Conservation (phyloP, 2,888 invertebrate genomes). For the Dyspetes luteomarginatus region DNA sequence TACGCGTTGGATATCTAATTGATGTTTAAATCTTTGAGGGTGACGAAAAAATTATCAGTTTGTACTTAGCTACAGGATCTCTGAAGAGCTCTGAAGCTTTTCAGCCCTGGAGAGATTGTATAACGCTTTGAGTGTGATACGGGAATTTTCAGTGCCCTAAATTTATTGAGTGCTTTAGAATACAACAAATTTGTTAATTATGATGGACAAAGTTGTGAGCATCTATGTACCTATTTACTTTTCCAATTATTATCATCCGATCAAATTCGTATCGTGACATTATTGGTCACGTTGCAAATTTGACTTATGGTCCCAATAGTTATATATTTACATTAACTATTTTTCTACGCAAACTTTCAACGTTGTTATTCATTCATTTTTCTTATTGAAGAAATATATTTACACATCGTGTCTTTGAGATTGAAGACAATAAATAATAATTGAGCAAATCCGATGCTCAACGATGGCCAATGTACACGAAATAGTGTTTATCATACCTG, state of each 20-base stretch:
- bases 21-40: not conserved
- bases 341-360: conserved; percentile 42
- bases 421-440: not conserved
- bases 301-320: conserved; percentile 28
- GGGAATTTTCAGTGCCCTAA: no score
- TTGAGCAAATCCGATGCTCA: not conserved
- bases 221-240: no score
- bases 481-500: not conserved
- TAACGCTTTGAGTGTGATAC: no score
- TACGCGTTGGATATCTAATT: no score
- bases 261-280: conserved; percentile 7
- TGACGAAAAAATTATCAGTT: not conserved
- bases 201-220: no score
- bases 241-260: no score
- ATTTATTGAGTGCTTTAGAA: no score
- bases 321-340: conserved; percentile 18
- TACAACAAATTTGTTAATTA: no score
- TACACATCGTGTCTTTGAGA: not conserved
- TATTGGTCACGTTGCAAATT: not conserved
- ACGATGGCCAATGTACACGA: not conserved
- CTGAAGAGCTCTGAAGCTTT: no score
- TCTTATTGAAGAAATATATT: not conserved
- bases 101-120: not conserved
- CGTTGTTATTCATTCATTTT: not conserved
- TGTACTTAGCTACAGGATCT: not conserved